phyloP scores from a whole-genome alignment of 2,113 vertebrate species.

The Euleptes europaea region DNA sequence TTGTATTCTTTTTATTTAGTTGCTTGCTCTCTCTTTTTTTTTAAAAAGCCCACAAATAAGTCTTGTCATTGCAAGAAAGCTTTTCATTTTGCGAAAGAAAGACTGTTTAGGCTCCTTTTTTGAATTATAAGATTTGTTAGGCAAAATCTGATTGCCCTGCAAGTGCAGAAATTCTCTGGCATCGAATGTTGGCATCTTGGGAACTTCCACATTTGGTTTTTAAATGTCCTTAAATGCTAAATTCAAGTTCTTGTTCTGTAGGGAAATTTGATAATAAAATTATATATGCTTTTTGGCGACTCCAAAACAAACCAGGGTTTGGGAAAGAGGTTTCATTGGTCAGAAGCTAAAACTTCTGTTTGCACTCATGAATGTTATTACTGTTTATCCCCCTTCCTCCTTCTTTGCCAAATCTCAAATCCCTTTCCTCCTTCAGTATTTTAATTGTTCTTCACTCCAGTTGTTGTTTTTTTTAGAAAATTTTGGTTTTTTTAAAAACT shows the following conservation, averaged over 20 bases:
- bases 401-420: not conserved
- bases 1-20: not conserved
- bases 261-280: not conserved
- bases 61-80: not conserved
- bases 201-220: not conserved
- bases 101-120: not conserved
- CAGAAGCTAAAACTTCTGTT: not conserved
- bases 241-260: not conserved
- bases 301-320: not conserved
- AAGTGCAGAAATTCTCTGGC: not conserved
- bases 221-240: not conserved
- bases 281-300: not conserved
- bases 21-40: not conserved
- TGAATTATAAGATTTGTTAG: not conserved
- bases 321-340: too few relatives aligned
- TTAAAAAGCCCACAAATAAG: not conserved
- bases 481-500: not conserved
- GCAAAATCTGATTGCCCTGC: not conserved
- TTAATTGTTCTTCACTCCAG: not conserved
- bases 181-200: not conserved
- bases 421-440: not conserved
- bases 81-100: not conserved
- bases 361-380: not conserved
- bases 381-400: not conserved
- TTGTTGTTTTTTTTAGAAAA: not conserved